These are phyloP conservation scores for Limonius californicus DNA, from an alignment of 1,140 invertebrate species.

Conservation along the genomic window DNA sequence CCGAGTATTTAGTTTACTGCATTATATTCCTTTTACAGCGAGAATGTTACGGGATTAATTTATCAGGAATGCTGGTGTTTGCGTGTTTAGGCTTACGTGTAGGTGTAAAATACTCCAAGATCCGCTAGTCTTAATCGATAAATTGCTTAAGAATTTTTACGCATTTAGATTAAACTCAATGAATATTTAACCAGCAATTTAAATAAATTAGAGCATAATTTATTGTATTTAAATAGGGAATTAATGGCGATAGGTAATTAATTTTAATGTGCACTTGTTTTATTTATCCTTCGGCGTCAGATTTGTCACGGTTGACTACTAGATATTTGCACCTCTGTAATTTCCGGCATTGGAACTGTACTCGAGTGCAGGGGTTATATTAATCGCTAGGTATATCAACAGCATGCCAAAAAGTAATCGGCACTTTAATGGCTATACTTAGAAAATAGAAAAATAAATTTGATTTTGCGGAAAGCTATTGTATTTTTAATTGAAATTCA, in stretches of 20 bases:
- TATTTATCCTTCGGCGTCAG: no score
- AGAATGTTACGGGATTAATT: conserved; percentile 13
- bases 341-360: no score
- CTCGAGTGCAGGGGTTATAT: no score
- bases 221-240: conserved; percentile 7
- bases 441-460: no score
- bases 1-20: conserved; percentile 18
- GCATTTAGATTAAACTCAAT: conserved; percentile 11
- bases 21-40: conserved; percentile 9
- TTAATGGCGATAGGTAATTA: conserved; percentile 2
- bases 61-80: conserved; percentile 12
- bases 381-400: no score
- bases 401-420: no score
- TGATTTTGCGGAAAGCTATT: no score
- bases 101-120: conserved; percentile 12
- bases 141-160: conserved; percentile 11
- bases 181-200: conserved; percentile 4
- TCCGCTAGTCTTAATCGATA: conserved; percentile 11
- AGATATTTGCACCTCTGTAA: no score
- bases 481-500: no score
- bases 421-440: no score
- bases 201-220: conserved; percentile 9
- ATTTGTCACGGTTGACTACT: no score
- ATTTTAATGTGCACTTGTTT: not conserved
- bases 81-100: conserved; percentile 12